These are phyloP conservation scores for Melospiza melodia DNA, from an alignment of 2,113 vertebrate genomes.

Conservation along the genomic window DNA sequence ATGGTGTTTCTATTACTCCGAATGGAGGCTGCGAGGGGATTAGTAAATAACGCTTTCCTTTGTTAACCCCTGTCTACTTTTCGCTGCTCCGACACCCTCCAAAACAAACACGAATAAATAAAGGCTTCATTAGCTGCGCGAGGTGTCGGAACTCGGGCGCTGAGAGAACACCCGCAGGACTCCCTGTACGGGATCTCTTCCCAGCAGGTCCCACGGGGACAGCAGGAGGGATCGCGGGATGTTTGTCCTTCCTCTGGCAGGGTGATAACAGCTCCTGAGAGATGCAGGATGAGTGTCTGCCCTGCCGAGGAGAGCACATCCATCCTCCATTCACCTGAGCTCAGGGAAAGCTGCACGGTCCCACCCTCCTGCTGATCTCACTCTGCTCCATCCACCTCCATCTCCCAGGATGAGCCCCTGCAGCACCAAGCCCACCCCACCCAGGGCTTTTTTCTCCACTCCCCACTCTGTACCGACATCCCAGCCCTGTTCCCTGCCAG, in stretches of 20 bases:
- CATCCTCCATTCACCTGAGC: fast-evolving
- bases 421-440: neutral
- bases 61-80: neutral
- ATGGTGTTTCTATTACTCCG: neutral
- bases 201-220: fast-evolving
- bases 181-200: neutral
- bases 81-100: neutral
- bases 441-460: neutral
- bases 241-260: neutral
- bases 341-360: neutral
- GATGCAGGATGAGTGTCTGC: fast-evolving
- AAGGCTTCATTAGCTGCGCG: neutral
- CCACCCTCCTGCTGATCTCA: neutral
- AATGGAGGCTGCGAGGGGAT: neutral
- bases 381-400: neutral
- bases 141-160: neutral
- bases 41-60: neutral
- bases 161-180: neutral
- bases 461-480: neutral
- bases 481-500: neutral
- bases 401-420: fast-evolving
- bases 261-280: neutral
- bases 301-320: neutral
- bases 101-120: neutral
- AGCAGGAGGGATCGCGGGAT: neutral